Conservation (phyloP, 2,113 vertebrate species). For the Albula goreensis region DNA sequence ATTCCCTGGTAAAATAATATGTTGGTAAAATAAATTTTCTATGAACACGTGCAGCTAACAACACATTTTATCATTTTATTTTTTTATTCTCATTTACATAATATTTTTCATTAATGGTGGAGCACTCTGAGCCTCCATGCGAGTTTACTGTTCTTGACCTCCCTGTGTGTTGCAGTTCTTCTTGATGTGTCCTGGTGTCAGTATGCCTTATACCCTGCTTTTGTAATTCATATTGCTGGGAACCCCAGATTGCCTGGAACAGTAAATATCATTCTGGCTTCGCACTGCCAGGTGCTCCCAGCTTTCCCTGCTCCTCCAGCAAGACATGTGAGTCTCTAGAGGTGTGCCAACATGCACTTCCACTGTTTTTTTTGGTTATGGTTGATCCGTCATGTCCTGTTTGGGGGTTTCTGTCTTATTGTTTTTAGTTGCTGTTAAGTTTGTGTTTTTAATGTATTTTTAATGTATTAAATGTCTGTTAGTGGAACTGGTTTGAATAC, state of each 20-base stretch:
- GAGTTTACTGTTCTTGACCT: too few species aligned
- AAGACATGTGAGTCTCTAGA: not conserved
- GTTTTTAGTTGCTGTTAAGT: not conserved
- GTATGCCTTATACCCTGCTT: not conserved
- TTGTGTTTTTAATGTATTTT: not conserved
- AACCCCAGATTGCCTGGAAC: not conserved
- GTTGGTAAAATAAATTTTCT: too few species aligned
- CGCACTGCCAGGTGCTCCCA: not conserved
- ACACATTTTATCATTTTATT: too few species aligned
- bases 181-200: not conserved
- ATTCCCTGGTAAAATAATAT: too few species aligned
- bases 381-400: not conserved
- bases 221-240: not conserved
- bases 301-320: not conserved
- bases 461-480: too few species aligned
- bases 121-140: not conserved
- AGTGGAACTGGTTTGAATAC: too few species aligned
- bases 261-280: not conserved
- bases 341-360: not conserved
- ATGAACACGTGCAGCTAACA: too few species aligned
- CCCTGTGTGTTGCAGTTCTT: not conserved
- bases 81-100: not conserved
- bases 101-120: not conserved
- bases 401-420: not conserved
- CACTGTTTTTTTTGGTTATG: not conserved